phyloP scores from a whole-genome alignment of 2,113 vertebrate genomes.

The Tricholaema leucomelas region DNA sequence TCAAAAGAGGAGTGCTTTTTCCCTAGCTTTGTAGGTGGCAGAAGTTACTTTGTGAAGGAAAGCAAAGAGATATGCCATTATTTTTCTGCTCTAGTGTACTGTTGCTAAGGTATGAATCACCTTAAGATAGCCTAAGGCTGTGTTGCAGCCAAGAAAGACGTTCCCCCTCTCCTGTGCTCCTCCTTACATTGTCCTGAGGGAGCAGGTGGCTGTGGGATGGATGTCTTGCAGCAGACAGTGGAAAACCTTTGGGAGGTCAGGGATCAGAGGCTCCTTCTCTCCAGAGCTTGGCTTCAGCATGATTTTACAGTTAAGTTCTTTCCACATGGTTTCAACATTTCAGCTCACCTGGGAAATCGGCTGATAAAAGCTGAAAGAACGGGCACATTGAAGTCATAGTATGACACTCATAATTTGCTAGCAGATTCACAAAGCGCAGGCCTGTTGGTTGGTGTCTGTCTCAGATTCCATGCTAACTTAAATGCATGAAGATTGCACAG shows the following conservation, averaged over 20 bases:
- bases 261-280: neutral
- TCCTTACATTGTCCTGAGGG: accelerated
- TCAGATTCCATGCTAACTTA: neutral
- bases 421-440: neutral
- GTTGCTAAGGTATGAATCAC: neutral
- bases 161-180: neutral
- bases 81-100: neutral
- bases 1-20: neutral
- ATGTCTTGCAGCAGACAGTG: neutral
- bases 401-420: neutral
- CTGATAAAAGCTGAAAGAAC: too few relatives aligned
- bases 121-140: neutral
- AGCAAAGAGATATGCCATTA: neutral
- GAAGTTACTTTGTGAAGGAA: neutral
- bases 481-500: neutral
- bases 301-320: neutral
- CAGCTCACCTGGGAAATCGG: neutral
- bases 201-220: neutral
- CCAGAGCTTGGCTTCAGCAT: neutral
- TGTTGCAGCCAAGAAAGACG: neutral
- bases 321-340: neutral
- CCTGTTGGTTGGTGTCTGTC: neutral
- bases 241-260: neutral
- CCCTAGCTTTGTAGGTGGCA: neutral
- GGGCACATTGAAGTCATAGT: neutral